Conservation (phyloP, 2,797 vertebrate genomes). For the Antennarius maculatus region DNA sequence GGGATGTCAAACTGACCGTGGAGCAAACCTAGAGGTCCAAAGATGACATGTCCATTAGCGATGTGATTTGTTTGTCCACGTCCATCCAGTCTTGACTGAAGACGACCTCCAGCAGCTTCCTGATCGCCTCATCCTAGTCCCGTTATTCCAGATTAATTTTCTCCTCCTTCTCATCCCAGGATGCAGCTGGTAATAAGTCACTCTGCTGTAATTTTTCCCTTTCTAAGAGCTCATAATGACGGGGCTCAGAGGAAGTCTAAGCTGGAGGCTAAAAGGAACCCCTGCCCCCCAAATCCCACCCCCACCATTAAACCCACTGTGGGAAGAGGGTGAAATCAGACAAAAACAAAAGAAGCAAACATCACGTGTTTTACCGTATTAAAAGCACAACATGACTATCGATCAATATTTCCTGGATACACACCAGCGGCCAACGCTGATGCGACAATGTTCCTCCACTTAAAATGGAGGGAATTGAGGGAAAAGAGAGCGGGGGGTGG, state of each 20-base stretch:
- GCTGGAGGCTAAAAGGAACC: slow-evolving; percentile 52
- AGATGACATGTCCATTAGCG: slow-evolving; percentile 63
- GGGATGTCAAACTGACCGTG: too few relatives aligned
- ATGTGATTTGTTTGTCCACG: slow-evolving; percentile 58
- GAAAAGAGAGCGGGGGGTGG: background rate
- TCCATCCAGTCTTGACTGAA: slow-evolving; percentile 42
- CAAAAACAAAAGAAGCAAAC: slow-evolving; percentile 15
- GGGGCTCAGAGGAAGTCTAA: slow-evolving; percentile 57
- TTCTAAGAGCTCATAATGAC: slow-evolving; percentile 70
- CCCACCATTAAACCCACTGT: slow-evolving; percentile 15
- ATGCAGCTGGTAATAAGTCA: slow-evolving; percentile 72
- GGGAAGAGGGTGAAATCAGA: slow-evolving; percentile 14
- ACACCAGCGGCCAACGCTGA: background rate
- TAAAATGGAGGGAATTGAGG: background rate
- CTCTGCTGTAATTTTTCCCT: slow-evolving; percentile 73
- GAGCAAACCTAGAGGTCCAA: slow-evolving; percentile 56
- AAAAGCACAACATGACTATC: slow-evolving; percentile 1
- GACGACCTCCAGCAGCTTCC: slow-evolving; percentile 27
- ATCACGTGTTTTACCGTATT: slow-evolving; percentile 13
- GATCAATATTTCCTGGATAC: background rate
- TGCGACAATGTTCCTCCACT: background rate
- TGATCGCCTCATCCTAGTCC: slow-evolving; percentile 36
- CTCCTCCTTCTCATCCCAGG: slow-evolving; percentile 41
- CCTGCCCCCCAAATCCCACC: slow-evolving; percentile 10
- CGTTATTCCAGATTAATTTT: slow-evolving; percentile 40